Conservation (phyloP, 2,113 vertebrate genomes). For the Brachyhypopomus occidentalis region DNA sequence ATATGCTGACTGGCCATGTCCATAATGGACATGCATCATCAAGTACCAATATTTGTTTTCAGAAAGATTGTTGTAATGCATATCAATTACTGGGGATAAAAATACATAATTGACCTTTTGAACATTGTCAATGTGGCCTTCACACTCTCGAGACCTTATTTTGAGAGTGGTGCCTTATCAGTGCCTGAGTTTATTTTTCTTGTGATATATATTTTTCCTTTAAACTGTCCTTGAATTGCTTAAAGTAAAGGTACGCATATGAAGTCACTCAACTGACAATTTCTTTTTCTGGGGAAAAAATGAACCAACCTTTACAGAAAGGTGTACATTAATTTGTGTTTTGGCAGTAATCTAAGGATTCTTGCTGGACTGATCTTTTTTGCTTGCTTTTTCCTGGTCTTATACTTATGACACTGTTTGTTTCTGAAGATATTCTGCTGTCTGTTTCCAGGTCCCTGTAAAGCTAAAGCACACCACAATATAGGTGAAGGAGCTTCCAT, state of each 20-base stretch:
- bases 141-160: conserved; percentile 81
- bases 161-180: conserved; percentile 82
- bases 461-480: conserved; percentile 64
- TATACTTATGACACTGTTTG: conserved; percentile 10
- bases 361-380: conserved; percentile 19
- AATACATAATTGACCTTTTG: conserved; percentile 55
- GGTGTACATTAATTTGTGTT: conserved; percentile 33
- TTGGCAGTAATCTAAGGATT: conserved; percentile 23
- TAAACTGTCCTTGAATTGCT: conserved; percentile 64
- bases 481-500: conserved; percentile 57
- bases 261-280: conserved; percentile 25
- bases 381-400: conserved; percentile 21
- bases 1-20: conserved; percentile 67
- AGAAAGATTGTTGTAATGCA: conserved; percentile 58
- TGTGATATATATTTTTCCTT: conserved; percentile 65
- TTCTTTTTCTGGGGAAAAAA: conserved; percentile 35
- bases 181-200: conserved; percentile 76
- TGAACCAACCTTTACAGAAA: conserved; percentile 6
- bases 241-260: conserved; percentile 38
- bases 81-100: conserved; percentile 40
- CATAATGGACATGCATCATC: conserved; percentile 54
- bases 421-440: conserved; percentile 57
- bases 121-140: conserved; percentile 83
- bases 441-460: conserved; percentile 43
- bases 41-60: conserved; percentile 62